Evolutionary conservation across 2,797 vertebrate genomes (phyloP).

Genomic region (Acrossocheilus fasciatus): DNA sequence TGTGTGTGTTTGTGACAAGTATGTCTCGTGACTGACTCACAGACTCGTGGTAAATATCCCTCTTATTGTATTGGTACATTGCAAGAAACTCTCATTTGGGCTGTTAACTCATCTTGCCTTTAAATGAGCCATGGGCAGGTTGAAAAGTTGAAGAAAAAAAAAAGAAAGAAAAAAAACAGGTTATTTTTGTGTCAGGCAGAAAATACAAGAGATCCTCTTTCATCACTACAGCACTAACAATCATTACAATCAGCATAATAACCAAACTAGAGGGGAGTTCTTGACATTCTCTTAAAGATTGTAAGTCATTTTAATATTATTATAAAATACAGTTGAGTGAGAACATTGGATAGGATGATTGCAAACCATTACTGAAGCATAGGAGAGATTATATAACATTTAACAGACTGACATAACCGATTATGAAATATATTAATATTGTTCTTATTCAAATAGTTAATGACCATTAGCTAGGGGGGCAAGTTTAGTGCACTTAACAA

Average conservation of each 20-base stretch:
- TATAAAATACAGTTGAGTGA: not conserved
- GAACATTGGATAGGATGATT: not conserved
- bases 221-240: not conserved
- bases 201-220: not conserved
- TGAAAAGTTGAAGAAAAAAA: not conserved
- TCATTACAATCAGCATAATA: not conserved
- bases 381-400: not conserved
- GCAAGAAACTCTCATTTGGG: slow-evolving; percentile 1
- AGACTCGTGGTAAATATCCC: slow-evolving; percentile 16
- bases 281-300: not conserved
- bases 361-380: not conserved
- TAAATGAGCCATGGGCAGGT: not conserved
- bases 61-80: slow-evolving; percentile 24
- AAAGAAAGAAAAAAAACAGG: not conserved
- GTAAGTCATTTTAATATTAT: not conserved
- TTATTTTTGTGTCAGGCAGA: not conserved
- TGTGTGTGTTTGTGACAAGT: slow-evolving; percentile 39
- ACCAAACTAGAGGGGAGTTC: not conserved
- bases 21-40: slow-evolving; percentile 10
- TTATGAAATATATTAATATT: slow-evolving; percentile 41
- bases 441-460: slow-evolving; percentile 22
- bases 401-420: not conserved
- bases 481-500: slow-evolving; percentile 43
- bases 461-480: slow-evolving; percentile 15
- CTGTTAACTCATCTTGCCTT: not conserved